These are phyloP conservation scores for Perdix hodgsoniae DNA, from an alignment of 2,797 vertebrate species.

Conservation along the genomic window DNA sequence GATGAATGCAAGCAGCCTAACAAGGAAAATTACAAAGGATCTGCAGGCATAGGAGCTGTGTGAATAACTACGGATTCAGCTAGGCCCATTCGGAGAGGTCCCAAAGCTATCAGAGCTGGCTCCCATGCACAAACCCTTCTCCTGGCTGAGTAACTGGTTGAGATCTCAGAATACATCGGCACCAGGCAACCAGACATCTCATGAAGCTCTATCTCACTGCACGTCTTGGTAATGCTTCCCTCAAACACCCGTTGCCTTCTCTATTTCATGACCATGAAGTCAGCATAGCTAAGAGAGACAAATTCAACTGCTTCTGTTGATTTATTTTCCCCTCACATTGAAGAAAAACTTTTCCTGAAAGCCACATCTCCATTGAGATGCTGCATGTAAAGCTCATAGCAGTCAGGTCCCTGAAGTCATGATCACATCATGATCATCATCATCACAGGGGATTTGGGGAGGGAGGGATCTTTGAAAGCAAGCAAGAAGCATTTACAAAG, in stretches of 20 bases:
- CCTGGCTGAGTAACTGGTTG: neutral
- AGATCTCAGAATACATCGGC: neutral
- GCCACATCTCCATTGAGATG: neutral
- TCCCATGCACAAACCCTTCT: too few relatives aligned
- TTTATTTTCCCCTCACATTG: neutral
- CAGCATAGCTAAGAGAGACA: neutral
- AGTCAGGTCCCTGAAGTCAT: neutral
- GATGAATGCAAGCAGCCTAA: neutral
- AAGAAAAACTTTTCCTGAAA: neutral
- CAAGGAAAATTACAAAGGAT: neutral
- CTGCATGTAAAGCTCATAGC: fast-evolving
- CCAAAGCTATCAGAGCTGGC: neutral
- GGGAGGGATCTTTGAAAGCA: neutral
- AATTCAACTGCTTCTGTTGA: neutral
- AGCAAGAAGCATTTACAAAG: neutral
- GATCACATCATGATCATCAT: too few relatives aligned
- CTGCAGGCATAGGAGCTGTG: neutral
- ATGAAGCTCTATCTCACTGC: fast-evolving
- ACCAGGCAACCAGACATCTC: neutral
- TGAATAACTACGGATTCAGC: neutral
- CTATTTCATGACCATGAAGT: neutral
- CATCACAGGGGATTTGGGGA: too few relatives aligned
- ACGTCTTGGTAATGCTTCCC: neutral
- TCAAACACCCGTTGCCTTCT: neutral
- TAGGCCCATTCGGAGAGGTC: neutral